Evolutionary conservation across 2,888 invertebrate genomes (phyloP).

Genomic region (Crossocerus cetratus): DNA sequence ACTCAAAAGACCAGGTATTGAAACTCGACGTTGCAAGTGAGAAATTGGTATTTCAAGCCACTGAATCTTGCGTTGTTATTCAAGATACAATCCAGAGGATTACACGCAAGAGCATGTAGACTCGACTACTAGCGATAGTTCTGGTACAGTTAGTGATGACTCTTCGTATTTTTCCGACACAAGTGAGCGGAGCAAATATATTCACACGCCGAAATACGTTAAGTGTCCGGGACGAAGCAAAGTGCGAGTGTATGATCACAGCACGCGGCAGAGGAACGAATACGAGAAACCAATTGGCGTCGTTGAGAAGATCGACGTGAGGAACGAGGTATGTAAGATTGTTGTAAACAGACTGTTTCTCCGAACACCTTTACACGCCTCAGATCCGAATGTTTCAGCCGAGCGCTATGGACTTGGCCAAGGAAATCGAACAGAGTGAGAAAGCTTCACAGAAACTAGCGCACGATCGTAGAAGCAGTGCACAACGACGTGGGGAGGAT

Average conservation of each 20-base stretch:
- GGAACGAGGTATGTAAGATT: conserved; percentile 61
- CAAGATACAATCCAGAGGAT: conserved; percentile 69
- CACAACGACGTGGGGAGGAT: conserved; percentile 66
- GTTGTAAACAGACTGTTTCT: too few relatives aligned
- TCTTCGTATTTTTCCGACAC: conserved; percentile 72
- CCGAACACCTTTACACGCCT: too few relatives aligned
- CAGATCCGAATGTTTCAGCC: too few relatives aligned
- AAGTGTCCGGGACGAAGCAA: conserved; percentile 56
- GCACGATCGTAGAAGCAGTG: conserved; percentile 57
- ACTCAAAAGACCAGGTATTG: too few relatives aligned
- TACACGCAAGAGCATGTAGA: conserved; percentile 65
- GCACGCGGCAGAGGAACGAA: conserved; percentile 62
- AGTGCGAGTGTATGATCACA: conserved; percentile 70
- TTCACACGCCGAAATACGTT: conserved; percentile 51
- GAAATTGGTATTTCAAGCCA: too few relatives aligned
- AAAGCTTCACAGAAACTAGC: conserved; percentile 43
- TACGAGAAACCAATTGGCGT: conserved; percentile 66
- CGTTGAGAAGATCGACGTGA: conserved; percentile 67
- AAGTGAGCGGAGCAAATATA: conserved; percentile 42
- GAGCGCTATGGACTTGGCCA: conserved; percentile 69
- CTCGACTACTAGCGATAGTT: conserved; percentile 56
- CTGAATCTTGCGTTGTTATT: conserved; percentile 15
- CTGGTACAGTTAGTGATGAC: conserved; percentile 69
- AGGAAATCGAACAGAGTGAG: conserved; percentile 55
- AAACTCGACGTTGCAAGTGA: too few relatives aligned